These are phyloP conservation scores for Vanessa atalanta DNA, from an alignment of 1,140 invertebrate species.

Conservation along the genomic window DNA sequence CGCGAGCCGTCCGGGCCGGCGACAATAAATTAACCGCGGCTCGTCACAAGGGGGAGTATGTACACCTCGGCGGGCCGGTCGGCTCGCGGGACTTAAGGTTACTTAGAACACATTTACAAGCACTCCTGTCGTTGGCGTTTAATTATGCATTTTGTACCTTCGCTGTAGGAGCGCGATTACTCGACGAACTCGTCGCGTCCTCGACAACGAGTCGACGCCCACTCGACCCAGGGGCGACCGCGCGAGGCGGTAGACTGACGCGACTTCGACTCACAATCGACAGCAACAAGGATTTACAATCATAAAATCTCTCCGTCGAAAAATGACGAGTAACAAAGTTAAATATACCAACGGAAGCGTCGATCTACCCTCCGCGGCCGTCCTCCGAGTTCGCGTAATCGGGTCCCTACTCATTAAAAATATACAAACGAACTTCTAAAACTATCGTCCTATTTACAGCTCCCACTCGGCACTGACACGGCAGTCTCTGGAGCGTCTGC, in stretches of 20 bases:
- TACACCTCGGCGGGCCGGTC: not conserved
- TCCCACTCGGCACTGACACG: slow-evolving; percentile 9
- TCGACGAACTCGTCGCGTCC: slow-evolving; percentile 41
- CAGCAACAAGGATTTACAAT: slow-evolving; percentile 12
- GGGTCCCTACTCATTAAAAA: slow-evolving; percentile 59
- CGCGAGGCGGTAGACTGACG: not conserved
- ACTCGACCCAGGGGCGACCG: too few species aligned
- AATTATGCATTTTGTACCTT: slow-evolving; percentile 57
- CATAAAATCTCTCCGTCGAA: slow-evolving; percentile 9
- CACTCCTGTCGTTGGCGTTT: slow-evolving; percentile 23
- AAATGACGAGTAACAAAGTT: slow-evolving; percentile 14
- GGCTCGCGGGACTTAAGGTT: slow-evolving; percentile 15
- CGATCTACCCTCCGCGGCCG: not conserved
- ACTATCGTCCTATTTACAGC: slow-evolving; percentile 55
- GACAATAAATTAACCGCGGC: slow-evolving; percentile 4
- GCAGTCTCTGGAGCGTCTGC: not conserved
- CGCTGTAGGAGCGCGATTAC: slow-evolving; percentile 58
- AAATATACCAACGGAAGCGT: slow-evolving; percentile 6
- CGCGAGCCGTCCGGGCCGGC: slow-evolving; percentile 16
- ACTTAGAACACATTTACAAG: slow-evolving; percentile 46
- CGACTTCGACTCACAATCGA: not conserved
- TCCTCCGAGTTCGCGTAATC: slow-evolving; percentile 54
- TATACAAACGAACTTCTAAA: slow-evolving; percentile 55
- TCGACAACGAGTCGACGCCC: not conserved
- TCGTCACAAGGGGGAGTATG: slow-evolving; percentile 2